Evolutionary conservation across 1,140 invertebrate species (phyloP).

Genomic region (Papilio glaucus): DNA sequence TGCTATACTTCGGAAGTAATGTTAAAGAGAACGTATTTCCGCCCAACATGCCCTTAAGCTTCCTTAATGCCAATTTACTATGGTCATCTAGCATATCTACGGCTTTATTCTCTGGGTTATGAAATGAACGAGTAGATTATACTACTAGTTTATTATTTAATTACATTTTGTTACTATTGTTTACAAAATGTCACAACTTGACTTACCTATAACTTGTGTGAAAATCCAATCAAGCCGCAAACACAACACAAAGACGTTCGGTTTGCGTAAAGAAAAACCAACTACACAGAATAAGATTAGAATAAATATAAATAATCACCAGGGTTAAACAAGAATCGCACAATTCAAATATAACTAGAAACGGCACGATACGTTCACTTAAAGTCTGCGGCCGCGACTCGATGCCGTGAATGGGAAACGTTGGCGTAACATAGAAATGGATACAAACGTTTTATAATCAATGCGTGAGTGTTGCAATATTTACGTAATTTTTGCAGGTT

Average conservation of each 20-base stretch:
- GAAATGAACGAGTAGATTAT: background rate
- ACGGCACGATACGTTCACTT: constrained; percentile 55
- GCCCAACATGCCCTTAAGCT: constrained; percentile 28
- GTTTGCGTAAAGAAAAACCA: constrained; percentile 56
- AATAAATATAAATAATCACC: constrained; percentile 78
- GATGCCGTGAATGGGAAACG: constrained; percentile 44
- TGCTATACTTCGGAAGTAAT: constrained; percentile 26
- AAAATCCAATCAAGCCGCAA: constrained; percentile 74
- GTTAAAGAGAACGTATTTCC: constrained; percentile 33
- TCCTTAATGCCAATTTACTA: constrained; percentile 11
- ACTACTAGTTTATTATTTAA: background rate
- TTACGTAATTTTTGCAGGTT: constrained; percentile 81
- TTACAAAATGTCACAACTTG: constrained; percentile 6
- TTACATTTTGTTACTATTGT: constrained; percentile 7
- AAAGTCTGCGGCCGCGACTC: constrained; percentile 42
- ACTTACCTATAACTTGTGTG: constrained; percentile 68
- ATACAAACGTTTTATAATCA: constrained; percentile 73
- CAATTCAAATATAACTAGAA: constrained; percentile 65
- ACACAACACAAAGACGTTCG: constrained; percentile 73
- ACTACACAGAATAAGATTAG: constrained; percentile 64
- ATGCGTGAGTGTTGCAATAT: constrained; percentile 79
- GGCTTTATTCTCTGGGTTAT: background rate
- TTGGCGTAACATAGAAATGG: constrained; percentile 49
- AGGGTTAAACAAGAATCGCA: constrained; percentile 70
- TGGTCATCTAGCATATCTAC: background rate